Evolutionary conservation across 2,888 invertebrate species (phyloP).

Genomic region (Galerucella calmariensis): DNA sequence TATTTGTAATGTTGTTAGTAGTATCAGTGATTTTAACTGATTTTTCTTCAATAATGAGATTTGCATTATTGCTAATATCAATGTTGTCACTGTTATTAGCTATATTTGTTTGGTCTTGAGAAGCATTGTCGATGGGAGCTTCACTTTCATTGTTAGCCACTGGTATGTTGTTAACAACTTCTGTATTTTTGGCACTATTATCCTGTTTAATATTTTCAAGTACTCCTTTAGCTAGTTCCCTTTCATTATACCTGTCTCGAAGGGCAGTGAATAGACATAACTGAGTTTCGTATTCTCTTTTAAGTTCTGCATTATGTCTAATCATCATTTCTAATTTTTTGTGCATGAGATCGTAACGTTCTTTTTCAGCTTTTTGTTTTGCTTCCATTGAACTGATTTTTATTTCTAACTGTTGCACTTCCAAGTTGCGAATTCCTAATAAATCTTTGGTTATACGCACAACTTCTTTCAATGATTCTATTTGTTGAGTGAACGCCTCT

Average conservation of each 20-base stretch:
- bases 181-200: neutral
- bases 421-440: conserved; percentile 80
- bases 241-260: conserved; percentile 59
- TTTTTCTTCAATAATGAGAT: neutral
- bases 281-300: conserved; percentile 82
- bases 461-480: conserved; percentile 82
- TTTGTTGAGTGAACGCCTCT: conserved; percentile 76
- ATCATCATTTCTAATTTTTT: conserved; percentile 78
- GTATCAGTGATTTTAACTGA: neutral
- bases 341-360: conserved; percentile 75
- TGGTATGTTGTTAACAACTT: neutral
- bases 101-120: neutral
- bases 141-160: neutral
- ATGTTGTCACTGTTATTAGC: neutral
- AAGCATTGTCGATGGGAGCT: neutral
- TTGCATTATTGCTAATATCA: neutral
- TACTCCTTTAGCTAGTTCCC: conserved; percentile 58
- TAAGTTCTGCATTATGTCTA: conserved; percentile 78
- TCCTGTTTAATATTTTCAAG: conserved; percentile 46
- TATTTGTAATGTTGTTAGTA: neutral
- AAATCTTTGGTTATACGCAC: conserved; percentile 84
- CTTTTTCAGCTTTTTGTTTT: conserved; percentile 78
- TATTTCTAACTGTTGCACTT: conserved; percentile 78
- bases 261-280: conserved; percentile 75
- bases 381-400: conserved; percentile 77